Evolutionary conservation across 2,888 invertebrate species (phyloP), one percentile per base, ranked within the genome.

Genomic region (Carterocephalus palaemon): DNA sequence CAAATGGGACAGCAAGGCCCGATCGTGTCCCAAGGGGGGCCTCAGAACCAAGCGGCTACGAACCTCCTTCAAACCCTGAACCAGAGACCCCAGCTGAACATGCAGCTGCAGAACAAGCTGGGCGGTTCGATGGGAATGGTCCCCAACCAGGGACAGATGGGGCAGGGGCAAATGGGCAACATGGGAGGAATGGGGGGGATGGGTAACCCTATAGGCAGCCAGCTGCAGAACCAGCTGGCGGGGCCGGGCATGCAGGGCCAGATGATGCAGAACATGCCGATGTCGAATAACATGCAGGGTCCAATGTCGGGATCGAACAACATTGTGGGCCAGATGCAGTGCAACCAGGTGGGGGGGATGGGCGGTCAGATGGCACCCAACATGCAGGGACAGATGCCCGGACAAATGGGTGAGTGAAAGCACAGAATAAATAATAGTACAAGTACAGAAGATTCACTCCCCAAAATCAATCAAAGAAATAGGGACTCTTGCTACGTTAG

Each of bases 61-160:
- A 92, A 92, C 68, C 70, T 95, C 15, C 80, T 95, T 2, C 95
- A 95, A 75, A 92, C 92, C 0, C 75, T 95, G 22, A 94, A 93
- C 60, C 92, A 92, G 53, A 84, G 92, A 10, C 91, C 70, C 19
- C 87, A 88, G 37, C 84, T 91, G 55, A 88, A 87, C 51, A 89
- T 90, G 86, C 89, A 88, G 54, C 67, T 91, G 51, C 90, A 89
- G 51, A 90, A 88, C 52, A 90, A 90, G 62, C 77, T 90, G 49
- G 79, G 82, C 1, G 86, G 88, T 0, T 78, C 79, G 1, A 84
- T 88, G 68, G 88, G 90, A 23, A 89, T 88, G 78, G 83, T 85
- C 9, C 70, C 85, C 17, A 81, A 88, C 78, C 89, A 89, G 63
- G 82, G 83, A 0, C 86, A 85, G 29, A 89, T 90, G 85, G 61